Evolutionary conservation across 2,113 vertebrate species (phyloP).

Genomic region (Trichechus manatus): DNA sequence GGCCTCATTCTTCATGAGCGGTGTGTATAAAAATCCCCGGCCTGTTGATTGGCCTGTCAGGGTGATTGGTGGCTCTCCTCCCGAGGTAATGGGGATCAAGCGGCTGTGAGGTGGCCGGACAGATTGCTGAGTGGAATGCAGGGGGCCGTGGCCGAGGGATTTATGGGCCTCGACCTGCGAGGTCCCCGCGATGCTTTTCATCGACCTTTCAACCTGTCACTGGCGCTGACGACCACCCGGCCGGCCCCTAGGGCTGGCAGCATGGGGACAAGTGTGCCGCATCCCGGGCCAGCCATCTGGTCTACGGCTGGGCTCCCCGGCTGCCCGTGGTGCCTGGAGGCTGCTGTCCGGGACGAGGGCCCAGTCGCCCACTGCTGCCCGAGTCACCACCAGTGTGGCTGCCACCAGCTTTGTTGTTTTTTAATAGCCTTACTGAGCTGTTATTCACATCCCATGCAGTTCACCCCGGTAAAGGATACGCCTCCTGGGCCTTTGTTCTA

Average conservation of each 20-base stretch:
- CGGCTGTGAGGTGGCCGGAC: slow-evolving; percentile 78
- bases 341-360: background rate
- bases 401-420: too few species aligned
- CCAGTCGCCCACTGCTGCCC: too few species aligned
- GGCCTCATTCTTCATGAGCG: slow-evolving; percentile 87
- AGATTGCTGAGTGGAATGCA: slow-evolving; percentile 9
- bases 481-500: fast-evolving
- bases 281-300: slow-evolving; percentile 36
- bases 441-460: fast-evolving
- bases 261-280: background rate
- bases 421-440: too few species aligned
- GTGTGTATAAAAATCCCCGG: slow-evolving; percentile 83
- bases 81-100: slow-evolving; percentile 86
- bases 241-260: slow-evolving; percentile 42
- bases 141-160: slow-evolving; percentile 72
- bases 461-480: fast-evolving
- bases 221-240: slow-evolving; percentile 57
- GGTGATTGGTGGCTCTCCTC: slow-evolving; percentile 92
- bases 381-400: too few species aligned
- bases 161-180: slow-evolving; percentile 82
- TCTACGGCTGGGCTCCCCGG: background rate
- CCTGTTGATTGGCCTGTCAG: slow-evolving; percentile 93
- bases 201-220: slow-evolving; percentile 82
- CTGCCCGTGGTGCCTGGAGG: background rate
- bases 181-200: slow-evolving; percentile 81